A percentile compares a stretch with the other conserved stretches of the same genome.
Evolutionary conservation across 2,888 invertebrate species (phyloP).

Genomic region (Chymomyza amoena): DNA sequence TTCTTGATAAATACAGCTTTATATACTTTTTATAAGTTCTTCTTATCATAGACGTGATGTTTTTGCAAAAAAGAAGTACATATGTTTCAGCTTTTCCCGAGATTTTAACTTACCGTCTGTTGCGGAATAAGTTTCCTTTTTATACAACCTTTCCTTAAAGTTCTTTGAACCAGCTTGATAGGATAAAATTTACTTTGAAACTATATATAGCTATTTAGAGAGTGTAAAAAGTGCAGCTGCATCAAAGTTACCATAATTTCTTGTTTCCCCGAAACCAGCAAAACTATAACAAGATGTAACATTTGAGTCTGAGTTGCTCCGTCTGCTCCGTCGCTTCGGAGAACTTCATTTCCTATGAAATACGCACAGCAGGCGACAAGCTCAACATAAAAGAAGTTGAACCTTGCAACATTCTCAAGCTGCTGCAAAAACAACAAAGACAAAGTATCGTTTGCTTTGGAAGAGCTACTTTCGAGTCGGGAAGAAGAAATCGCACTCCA

Average conservation of each 20-base stretch:
- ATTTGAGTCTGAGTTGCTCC: background rate
- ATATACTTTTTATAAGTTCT: too few species aligned
- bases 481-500: slow-evolving; percentile 4
- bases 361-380: slow-evolving; percentile 34
- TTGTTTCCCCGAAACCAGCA: background rate
- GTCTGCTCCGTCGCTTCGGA: slow-evolving; percentile 7
- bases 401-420: slow-evolving; percentile 2
- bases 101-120: too few species aligned
- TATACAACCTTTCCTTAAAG: too few species aligned
- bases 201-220: background rate
- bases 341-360: slow-evolving; percentile 39
- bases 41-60: too few species aligned
- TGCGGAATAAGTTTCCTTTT: too few species aligned
- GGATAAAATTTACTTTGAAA: background rate
- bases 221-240: background rate
- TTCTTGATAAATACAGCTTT: too few species aligned
- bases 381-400: slow-evolving; percentile 20
- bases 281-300: background rate
- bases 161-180: too few species aligned
- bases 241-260: background rate
- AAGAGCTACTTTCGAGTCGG: slow-evolving; percentile 23
- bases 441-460: slow-evolving; percentile 27
- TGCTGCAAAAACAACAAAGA: background rate
- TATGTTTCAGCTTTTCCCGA: too few species aligned
- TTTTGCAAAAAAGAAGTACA: too few species aligned